Evolutionary conservation across 2,888 invertebrate species (phyloP).

Genomic region (Caenorhabditis virilis): DNA sequence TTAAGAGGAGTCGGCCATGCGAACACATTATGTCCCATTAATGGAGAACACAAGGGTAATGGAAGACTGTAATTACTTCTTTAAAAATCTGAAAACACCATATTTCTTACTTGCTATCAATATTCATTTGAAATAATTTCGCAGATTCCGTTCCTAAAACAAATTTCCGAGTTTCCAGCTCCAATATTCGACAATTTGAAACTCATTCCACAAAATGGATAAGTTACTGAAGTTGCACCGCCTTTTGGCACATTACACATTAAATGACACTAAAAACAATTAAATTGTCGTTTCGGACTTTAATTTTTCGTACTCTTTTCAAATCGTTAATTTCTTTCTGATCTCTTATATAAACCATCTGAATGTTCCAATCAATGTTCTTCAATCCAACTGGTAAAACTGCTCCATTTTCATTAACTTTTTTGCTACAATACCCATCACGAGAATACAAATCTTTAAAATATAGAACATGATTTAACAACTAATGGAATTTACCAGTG

Average conservation of each 20-base stretch:
- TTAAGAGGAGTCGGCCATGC: conserved; percentile 74
- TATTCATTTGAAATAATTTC: conserved; percentile 34
- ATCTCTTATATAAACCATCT: conserved; percentile 50
- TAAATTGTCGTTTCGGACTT: neutral
- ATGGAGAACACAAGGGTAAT: conserved; percentile 77
- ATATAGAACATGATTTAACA: too few species aligned
- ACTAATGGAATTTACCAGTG: too few species aligned
- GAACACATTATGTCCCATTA: conserved; percentile 80
- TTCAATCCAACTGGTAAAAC: conserved; percentile 68
- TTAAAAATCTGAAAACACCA: neutral
- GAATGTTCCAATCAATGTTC: conserved; percentile 54
- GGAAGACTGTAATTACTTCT: neutral
- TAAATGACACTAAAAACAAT: conserved; percentile 24
- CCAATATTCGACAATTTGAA: conserved; percentile 34
- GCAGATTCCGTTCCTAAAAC: conserved; percentile 21
- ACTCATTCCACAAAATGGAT: conserved; percentile 45
- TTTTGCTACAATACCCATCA: neutral
- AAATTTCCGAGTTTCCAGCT: conserved; percentile 47
- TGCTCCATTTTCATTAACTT: conserved; percentile 46
- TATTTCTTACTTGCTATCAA: conserved; percentile 33
- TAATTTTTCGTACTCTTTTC: conserved; percentile 14
- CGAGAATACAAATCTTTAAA: too few species aligned
- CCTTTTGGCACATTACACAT: conserved; percentile 34
- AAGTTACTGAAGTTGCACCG: conserved; percentile 5
- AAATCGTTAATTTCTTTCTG: conserved; percentile 23